These are phyloP conservation scores for Apantesis nais DNA, from an alignment of 2,888 invertebrate species.

Conservation along the genomic window DNA sequence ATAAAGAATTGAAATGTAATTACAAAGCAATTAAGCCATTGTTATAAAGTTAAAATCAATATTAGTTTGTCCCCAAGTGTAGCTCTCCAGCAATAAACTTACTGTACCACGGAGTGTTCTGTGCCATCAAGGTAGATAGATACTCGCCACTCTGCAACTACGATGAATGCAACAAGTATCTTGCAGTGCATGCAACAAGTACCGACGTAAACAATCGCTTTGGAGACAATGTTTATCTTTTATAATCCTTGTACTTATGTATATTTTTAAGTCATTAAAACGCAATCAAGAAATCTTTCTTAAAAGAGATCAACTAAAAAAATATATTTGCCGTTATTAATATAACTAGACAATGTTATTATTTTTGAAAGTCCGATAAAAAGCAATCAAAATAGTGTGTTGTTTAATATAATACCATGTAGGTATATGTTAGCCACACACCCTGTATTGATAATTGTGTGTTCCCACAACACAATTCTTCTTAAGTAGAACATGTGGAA, in stretches of 20 bases:
- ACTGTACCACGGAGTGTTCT: neutral
- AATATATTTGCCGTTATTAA: neutral
- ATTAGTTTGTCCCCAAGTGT: neutral
- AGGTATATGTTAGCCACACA: too few species aligned
- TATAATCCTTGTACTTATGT: neutral
- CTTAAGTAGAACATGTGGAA: neutral
- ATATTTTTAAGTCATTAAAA: neutral
- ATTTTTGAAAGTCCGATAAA: too few species aligned
- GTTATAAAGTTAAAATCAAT: conserved; percentile 2
- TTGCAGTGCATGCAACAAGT: conserved; percentile 14
- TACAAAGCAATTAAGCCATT: neutral
- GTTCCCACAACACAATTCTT: too few species aligned
- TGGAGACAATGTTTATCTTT: neutral
- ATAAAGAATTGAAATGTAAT: neutral
- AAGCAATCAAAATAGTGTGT: too few species aligned
- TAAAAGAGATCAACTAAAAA: neutral
- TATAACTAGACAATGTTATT: too few species aligned
- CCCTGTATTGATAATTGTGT: neutral
- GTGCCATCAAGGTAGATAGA: neutral
- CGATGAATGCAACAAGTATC: too few species aligned
- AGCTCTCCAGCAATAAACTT: conserved; percentile 6
- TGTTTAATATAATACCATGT: too few species aligned
- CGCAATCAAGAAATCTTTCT: neutral
- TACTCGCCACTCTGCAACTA: conserved; percentile 1
- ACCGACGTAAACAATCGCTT: neutral